Conservation (phyloP, 2,113 vertebrate genomes). For the Psophia crepitans region DNA sequence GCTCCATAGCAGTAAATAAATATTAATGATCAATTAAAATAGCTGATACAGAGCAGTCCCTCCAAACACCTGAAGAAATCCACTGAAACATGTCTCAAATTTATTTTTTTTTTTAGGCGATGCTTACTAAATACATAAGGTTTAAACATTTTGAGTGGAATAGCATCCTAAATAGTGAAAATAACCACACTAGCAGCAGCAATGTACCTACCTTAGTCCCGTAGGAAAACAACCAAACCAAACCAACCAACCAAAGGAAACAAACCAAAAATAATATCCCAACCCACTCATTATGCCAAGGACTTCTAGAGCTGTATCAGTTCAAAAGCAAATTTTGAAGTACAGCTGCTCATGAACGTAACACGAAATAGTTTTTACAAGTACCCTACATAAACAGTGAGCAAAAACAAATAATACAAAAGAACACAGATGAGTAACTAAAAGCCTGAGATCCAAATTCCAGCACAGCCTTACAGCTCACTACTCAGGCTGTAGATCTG, state of each 20-base stretch:
- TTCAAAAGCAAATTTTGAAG: not conserved
- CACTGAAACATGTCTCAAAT: not conserved
- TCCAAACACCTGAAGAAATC: not conserved
- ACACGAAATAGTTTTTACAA: not conserved
- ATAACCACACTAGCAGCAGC: not conserved
- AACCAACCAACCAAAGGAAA: not conserved
- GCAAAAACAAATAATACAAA: not conserved
- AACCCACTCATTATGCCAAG: not conserved
- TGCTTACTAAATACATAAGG: not conserved
- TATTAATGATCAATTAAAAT: not conserved
- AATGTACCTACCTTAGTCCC: not conserved
- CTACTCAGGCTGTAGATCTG: not conserved
- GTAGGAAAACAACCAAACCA: not conserved
- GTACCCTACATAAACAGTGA: accelerated
- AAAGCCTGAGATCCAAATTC: not conserved
- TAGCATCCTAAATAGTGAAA: not conserved
- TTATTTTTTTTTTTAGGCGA: not conserved
- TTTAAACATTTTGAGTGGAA: not conserved
- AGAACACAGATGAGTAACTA: not conserved
- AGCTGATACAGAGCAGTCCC: not conserved
- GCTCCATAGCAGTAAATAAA: not conserved
- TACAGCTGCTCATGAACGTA: accelerated
- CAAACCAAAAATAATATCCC: not conserved
- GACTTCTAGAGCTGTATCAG: not conserved
- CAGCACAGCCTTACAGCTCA: not conserved